phyloP scores from a whole-genome alignment of 2,888 invertebrate genomes.

The Agrochola macilenta region DNA sequence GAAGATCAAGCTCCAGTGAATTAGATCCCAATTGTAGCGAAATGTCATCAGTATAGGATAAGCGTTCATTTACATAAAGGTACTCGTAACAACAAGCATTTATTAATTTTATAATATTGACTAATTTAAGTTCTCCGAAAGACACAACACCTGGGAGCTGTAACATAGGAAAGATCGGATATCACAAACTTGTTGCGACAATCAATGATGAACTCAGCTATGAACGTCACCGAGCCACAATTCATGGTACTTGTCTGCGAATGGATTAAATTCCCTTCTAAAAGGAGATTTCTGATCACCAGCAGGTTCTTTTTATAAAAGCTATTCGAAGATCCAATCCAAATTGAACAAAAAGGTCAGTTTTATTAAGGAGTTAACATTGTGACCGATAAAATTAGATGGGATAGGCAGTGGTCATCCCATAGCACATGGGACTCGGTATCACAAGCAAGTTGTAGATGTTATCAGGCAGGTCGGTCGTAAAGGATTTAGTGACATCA shows the following conservation, averaged over 20 bases:
- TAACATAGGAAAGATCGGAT: background rate
- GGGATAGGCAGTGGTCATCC: background rate
- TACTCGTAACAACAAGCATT: background rate
- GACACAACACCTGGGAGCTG: background rate
- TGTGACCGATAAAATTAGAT: background rate
- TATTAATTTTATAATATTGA: background rate
- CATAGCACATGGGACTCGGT: background rate
- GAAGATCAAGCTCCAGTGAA: background rate
- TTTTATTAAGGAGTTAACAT: background rate
- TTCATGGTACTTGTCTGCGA: background rate
- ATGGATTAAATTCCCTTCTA: background rate
- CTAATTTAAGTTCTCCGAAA: background rate
- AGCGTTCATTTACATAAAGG: background rate
- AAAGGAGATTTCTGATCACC: background rate
- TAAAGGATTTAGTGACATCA: background rate
- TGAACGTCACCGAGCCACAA: background rate
- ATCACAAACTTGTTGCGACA: background rate
- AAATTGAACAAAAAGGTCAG: background rate
- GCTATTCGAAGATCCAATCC: background rate
- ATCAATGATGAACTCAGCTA: background rate
- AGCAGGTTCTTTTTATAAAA: background rate
- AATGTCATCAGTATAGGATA: background rate
- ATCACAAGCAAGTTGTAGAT: background rate
- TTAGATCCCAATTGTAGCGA: constrained; percentile 5
- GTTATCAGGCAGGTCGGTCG: background rate